These are phyloP conservation scores for Euplagia quadripunctaria DNA, from an alignment of 2,888 invertebrate genomes.

Conservation along the genomic window DNA sequence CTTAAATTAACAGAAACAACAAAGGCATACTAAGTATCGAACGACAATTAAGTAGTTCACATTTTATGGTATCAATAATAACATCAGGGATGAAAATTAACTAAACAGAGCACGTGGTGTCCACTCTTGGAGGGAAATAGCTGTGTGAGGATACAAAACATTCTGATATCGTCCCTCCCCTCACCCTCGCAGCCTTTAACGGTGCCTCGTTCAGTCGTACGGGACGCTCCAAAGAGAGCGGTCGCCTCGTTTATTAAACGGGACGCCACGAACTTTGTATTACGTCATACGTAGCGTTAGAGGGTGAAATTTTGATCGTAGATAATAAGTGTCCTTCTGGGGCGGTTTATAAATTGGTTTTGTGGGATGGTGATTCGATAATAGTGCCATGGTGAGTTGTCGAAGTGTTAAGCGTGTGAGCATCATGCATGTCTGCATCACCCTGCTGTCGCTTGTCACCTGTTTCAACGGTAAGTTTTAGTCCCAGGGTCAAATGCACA, in stretches of 20 bases:
- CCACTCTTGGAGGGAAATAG: constrained; percentile 72
- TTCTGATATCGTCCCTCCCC: constrained; percentile 72
- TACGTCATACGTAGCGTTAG: constrained; percentile 76
- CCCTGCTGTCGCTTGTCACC: constrained; percentile 77
- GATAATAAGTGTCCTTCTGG: constrained; percentile 57
- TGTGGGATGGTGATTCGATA: constrained; percentile 79
- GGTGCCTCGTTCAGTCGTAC: constrained; percentile 69
- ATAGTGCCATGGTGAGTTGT: constrained; percentile 80
- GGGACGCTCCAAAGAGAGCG: constrained; percentile 65
- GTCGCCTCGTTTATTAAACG: constrained; percentile 54
- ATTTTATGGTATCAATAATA: constrained; percentile 79
- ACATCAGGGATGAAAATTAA: constrained; percentile 76
- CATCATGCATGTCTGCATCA: constrained; percentile 73
- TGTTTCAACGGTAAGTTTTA: constrained; percentile 82
- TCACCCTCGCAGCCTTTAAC: constrained; percentile 64
- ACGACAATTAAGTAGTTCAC: constrained; percentile 76
- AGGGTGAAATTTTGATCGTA: constrained; percentile 69
- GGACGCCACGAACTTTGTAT: constrained; percentile 67
- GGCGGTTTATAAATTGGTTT: constrained; percentile 63
- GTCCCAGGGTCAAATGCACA: constrained; percentile 61
- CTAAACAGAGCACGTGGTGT: constrained; percentile 80
- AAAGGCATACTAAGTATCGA: constrained; percentile 61
- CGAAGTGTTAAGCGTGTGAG: constrained; percentile 71
- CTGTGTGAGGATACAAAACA: constrained; percentile 80
- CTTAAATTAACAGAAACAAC: constrained; percentile 37